Percentiles rank a stretch among this genome's conserved stretches.
These are phyloP conservation scores for Nansenia antarctica DNA, from an alignment of 2,113 vertebrate genomes.

Conservation along the genomic window DNA sequence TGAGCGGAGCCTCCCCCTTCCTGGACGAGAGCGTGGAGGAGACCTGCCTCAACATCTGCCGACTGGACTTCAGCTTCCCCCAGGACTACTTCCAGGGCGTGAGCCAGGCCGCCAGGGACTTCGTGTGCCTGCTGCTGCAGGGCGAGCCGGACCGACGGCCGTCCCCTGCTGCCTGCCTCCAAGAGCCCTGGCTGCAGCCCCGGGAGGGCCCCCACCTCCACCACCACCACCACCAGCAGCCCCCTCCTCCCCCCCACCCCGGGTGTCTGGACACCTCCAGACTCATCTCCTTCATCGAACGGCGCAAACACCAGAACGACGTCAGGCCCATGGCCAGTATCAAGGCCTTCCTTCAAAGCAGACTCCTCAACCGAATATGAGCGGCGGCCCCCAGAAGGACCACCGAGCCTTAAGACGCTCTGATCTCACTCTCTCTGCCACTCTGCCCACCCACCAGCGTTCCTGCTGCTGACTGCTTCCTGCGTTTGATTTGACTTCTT, in stretches of 20 bases:
- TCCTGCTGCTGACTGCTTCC: background rate
- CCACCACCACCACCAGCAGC: conserved; percentile 26
- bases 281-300: conserved; percentile 96
- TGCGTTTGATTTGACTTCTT: background rate
- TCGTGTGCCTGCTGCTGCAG: conserved; percentile 89
- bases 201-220: conserved; percentile 35
- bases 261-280: conserved; percentile 88
- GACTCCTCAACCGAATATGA: conserved; percentile 87
- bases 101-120: conserved; percentile 92
- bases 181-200: conserved; percentile 91
- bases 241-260: conserved; percentile 43
- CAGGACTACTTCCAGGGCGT: conserved; percentile 97
- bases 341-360: conserved; percentile 92
- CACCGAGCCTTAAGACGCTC: background rate
- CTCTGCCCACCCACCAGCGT: background rate
- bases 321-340: conserved; percentile 87
- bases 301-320: conserved; percentile 98
- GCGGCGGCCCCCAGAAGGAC: background rate
- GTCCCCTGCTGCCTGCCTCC: conserved; percentile 83
- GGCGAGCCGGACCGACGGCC: conserved; percentile 86
- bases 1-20: conserved; percentile 97
- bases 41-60: conserved; percentile 99
- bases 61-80: conserved; percentile 98
- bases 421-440: background rate
- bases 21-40: conserved; percentile 97